Conservation (phyloP, 2,797 vertebrate genomes). For the Hoplostethus mediterraneus region DNA sequence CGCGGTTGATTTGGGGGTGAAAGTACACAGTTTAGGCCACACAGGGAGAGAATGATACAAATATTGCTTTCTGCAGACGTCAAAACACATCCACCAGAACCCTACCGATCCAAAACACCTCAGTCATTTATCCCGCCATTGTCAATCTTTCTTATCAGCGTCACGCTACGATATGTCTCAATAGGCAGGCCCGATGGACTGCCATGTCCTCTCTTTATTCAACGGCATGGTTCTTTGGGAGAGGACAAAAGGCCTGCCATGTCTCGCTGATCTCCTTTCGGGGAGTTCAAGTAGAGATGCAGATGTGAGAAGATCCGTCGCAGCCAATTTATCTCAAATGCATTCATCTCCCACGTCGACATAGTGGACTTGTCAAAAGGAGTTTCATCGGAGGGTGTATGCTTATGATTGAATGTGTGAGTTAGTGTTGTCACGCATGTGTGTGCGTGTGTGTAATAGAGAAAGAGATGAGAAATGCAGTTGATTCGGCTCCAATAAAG, state of each 20-base stretch:
- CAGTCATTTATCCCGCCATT: slow-evolving; percentile 22
- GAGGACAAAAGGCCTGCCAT: slow-evolving; percentile 52
- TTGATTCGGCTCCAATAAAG: not conserved
- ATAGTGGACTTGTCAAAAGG: slow-evolving; percentile 38
- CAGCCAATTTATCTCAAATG: slow-evolving; percentile 50
- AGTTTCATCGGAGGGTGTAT: not conserved
- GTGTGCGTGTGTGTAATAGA: not conserved
- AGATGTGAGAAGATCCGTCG: slow-evolving; percentile 33
- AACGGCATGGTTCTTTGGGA: slow-evolving; percentile 49
- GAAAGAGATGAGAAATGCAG: slow-evolving; percentile 2
- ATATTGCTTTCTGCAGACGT: slow-evolving; percentile 39
- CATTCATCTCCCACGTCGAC: slow-evolving; percentile 40
- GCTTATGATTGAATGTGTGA: slow-evolving; percentile 5
- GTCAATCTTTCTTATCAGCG: slow-evolving; percentile 55
- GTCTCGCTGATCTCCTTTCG: slow-evolving; percentile 45
- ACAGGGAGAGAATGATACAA: slow-evolving; percentile 46
- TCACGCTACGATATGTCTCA: slow-evolving; percentile 47
- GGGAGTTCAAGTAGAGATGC: slow-evolving; percentile 35
- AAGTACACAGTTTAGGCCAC: slow-evolving; percentile 41
- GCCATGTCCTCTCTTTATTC: slow-evolving; percentile 21
- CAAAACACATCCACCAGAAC: slow-evolving; percentile 36
- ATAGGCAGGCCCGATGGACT: slow-evolving; percentile 51
- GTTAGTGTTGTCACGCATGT: not conserved
- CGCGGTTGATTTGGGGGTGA: slow-evolving; percentile 3
- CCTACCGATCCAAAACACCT: slow-evolving; percentile 38